These are phyloP conservation scores for Drosophila pruinosa DNA, from an alignment of 1,140 invertebrate genomes.

Conservation along the genomic window DNA sequence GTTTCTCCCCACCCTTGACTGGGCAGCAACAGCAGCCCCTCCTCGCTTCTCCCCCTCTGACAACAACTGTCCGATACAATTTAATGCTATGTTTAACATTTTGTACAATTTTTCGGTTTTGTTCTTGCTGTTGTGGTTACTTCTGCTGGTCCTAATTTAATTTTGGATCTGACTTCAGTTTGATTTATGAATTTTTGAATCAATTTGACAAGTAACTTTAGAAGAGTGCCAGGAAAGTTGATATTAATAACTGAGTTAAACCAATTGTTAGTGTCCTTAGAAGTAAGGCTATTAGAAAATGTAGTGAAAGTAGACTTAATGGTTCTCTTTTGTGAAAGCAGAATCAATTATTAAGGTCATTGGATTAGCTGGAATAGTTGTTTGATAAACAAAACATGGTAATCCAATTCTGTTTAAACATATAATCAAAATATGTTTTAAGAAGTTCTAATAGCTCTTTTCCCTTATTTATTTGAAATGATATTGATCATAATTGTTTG, in stretches of 20 bases:
- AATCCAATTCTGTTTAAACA: too few species aligned
- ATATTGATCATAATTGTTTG: too few species aligned
- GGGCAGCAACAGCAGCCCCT: conserved; percentile 19
- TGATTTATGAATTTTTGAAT: conserved; percentile 80
- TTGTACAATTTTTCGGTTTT: conserved; percentile 65
- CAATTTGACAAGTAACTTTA: conserved; percentile 65
- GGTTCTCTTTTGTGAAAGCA: not conserved
- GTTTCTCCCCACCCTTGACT: conserved; percentile 49
- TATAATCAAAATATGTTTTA: too few species aligned
- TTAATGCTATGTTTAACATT: conserved; percentile 80
- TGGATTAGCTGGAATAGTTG: not conserved
- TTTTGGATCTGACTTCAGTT: conserved; percentile 54
- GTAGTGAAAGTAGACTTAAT: not conserved
- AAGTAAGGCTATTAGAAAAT: not conserved
- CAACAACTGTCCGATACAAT: conserved; percentile 71
- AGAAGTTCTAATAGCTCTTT: too few species aligned
- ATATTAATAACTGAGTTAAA: not conserved
- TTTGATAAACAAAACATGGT: not conserved
- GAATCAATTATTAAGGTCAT: not conserved
- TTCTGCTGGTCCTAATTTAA: conserved; percentile 58
- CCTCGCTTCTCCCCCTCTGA: not conserved
- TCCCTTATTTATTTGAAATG: too few species aligned
- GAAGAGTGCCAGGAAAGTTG: not conserved
- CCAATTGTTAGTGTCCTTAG: not conserved
- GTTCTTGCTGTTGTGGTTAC: conserved; percentile 32